phyloP scores from a whole-genome alignment of 2,888 invertebrate species.

The Anthophora plumipes region DNA sequence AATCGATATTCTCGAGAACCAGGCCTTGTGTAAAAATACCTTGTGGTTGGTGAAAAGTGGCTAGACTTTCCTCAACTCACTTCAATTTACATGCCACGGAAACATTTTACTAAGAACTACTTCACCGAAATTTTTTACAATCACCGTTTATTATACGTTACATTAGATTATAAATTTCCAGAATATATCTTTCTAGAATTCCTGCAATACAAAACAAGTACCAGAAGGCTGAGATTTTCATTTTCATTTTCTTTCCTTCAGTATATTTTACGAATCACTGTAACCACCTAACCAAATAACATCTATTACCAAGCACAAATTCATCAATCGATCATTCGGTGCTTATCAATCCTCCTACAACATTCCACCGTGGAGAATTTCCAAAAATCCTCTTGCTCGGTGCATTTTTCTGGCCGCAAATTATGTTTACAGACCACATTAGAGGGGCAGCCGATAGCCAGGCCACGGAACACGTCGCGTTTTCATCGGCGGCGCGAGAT shows the following conservation, averaged over 20 bases:
- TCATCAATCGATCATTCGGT: background rate
- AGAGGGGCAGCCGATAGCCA: background rate
- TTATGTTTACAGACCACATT: conserved; percentile 27
- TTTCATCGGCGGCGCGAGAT: conserved; percentile 35
- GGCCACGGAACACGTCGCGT: conserved; percentile 11
- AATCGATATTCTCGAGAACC: background rate
- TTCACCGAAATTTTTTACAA: too few species aligned
- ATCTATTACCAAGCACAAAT: conserved; percentile 1
- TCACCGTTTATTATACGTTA: too few species aligned
- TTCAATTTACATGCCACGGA: background rate
- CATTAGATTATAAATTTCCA: too few species aligned
- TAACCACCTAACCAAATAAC: too few species aligned
- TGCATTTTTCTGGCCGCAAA: conserved; percentile 36
- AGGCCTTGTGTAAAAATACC: background rate
- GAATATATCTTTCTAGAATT: too few species aligned
- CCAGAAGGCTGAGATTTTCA: too few species aligned
- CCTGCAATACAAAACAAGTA: too few species aligned
- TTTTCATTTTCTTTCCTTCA: too few species aligned
- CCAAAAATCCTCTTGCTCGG: conserved; percentile 10
- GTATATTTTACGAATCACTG: too few species aligned
- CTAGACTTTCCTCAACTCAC: background rate
- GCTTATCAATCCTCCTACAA: background rate
- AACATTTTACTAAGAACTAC: background rate
- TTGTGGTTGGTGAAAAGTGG: background rate
- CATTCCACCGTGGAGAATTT: background rate